phyloP scores from a whole-genome alignment of 35 echinoderm and acorn worm species.

The Diadema setosum region DNA sequence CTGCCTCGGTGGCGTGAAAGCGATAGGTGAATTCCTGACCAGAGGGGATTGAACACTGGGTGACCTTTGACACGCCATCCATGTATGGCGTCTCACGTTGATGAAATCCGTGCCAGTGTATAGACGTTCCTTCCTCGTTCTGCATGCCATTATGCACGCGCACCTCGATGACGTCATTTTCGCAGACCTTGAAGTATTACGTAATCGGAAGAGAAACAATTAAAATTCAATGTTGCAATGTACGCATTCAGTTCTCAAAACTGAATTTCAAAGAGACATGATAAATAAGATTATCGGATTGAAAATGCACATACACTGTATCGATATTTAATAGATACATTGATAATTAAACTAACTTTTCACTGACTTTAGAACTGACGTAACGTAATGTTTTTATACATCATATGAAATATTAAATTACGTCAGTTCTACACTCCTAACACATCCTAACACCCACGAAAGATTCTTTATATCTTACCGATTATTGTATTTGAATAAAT shows the following conservation, averaged over 20 bases:
- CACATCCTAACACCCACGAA: too few relatives aligned
- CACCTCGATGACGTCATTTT: slow-evolving; percentile 68
- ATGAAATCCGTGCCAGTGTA: slow-evolving; percentile 86
- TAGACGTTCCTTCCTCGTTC: slow-evolving; percentile 41
- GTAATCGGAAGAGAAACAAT: too few relatives aligned
- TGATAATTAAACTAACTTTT: background rate
- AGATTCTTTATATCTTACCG: too few relatives aligned
- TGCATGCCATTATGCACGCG: slow-evolving; percentile 55
- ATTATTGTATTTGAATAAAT: too few relatives aligned
- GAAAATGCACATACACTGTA: background rate
- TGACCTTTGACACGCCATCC: slow-evolving; percentile 59
- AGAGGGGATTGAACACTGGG: slow-evolving; percentile 64
- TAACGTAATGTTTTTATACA: too few relatives aligned
- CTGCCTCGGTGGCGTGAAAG: background rate
- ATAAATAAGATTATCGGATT: background rate
- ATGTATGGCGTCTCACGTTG: slow-evolving; percentile 49
- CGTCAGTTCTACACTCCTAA: too few relatives aligned
- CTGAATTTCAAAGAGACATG: background rate
- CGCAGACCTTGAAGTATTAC: slow-evolving; percentile 76
- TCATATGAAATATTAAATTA: too few relatives aligned
- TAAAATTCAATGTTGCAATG: too few relatives aligned
- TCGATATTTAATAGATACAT: background rate
- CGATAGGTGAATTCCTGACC: slow-evolving; percentile 21
- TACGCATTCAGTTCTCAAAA: background rate
- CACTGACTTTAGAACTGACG: background rate